Evolutionary conservation across 2,113 vertebrate genomes (phyloP).

Genomic region (Typhlomys cinereus): DNA sequence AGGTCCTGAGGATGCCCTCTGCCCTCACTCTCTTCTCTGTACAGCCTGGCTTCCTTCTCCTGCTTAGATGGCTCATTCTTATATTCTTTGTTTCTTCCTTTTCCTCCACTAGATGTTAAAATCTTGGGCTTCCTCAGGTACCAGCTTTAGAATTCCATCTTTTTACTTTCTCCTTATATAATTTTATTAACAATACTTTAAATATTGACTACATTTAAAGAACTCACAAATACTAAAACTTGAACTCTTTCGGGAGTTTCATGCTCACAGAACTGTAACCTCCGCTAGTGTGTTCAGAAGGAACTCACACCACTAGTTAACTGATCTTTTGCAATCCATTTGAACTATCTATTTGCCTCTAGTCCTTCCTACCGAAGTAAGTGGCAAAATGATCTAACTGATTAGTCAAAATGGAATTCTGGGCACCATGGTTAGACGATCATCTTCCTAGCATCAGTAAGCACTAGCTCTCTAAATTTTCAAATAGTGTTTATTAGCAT

Average conservation of each 20-base stretch:
- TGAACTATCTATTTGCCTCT: background rate
- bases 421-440: background rate
- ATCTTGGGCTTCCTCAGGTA: background rate
- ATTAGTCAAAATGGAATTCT: background rate
- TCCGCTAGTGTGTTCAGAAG: background rate
- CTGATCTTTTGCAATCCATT: background rate
- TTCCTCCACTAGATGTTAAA: background rate
- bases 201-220: background rate
- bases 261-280: background rate
- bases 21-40: background rate
- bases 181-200: slow-evolving; percentile 1
- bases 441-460: background rate
- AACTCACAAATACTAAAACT: background rate
- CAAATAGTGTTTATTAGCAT: no score
- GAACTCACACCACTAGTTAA: background rate
- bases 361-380: background rate
- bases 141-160: background rate
- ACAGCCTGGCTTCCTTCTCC: background rate
- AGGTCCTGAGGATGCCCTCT: background rate
- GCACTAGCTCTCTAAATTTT: background rate
- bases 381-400: background rate
- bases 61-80: background rate
- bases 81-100: background rate
- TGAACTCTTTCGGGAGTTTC: background rate
- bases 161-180: background rate